These are phyloP conservation scores for Cynopterus sphinx DNA, from an alignment of 2,797 vertebrate genomes.

Conservation along the genomic window DNA sequence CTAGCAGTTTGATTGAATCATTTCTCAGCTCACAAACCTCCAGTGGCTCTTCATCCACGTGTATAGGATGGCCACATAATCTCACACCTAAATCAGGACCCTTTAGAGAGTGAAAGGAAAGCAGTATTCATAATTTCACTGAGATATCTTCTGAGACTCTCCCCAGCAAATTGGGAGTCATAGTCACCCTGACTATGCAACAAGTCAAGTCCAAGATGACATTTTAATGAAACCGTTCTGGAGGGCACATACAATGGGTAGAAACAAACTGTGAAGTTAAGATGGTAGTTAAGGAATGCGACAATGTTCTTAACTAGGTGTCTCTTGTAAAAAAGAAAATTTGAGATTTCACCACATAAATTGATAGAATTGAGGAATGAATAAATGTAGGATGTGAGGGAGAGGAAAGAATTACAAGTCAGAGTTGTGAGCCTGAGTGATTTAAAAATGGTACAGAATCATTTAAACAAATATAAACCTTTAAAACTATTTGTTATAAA, in stretches of 20 bases:
- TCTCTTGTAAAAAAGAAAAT: neutral
- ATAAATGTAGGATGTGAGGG: neutral
- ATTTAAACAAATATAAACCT: neutral
- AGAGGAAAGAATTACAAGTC: neutral
- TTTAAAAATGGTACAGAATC: neutral
- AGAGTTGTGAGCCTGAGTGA: neutral
- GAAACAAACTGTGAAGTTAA: slow-evolving; percentile 21
- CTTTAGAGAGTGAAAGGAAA: neutral
- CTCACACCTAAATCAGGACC: neutral
- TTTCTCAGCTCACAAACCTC: slow-evolving; percentile 4
- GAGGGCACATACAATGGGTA: neutral
- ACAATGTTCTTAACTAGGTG: neutral
- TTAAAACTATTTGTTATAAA: slow-evolving; percentile 12
- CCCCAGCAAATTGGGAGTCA: neutral
- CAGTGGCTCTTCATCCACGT: neutral
- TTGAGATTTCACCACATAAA: neutral
- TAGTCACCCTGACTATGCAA: neutral
- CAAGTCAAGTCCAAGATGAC: neutral
- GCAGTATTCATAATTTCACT: neutral
- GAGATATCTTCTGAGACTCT: neutral
- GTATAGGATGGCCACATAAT: neutral
- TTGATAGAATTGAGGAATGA: neutral
- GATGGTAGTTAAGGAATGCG: neutral
- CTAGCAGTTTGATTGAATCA: neutral
- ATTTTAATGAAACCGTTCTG: slow-evolving; percentile 39